Base-by-base conservation (phyloP, 2,888 invertebrate genomes). In the Tanypteryx hageni region DNA sequence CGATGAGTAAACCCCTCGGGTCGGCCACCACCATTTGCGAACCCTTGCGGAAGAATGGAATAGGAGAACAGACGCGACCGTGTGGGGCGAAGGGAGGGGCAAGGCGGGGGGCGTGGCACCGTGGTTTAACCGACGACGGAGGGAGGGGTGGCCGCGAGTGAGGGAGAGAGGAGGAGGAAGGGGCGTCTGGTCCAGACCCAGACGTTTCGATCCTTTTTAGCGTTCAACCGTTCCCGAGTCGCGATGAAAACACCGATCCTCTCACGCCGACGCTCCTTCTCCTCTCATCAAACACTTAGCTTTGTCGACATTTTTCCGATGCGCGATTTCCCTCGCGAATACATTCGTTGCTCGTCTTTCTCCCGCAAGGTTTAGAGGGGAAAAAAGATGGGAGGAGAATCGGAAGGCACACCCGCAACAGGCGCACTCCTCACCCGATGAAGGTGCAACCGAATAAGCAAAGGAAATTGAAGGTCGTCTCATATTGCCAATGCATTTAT, bases 171-270 rank as follows among this genome's bases (percentile, higher is more conserved):
- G 11, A 64, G 31, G 16, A 64, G 89, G 64, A 44, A 64, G 61
- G 64, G 89, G 64, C 64, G 89, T 89, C 89, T 89, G 89, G 89
- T 64, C 89, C 89, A 89, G 44, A 89, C 89, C 89, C 89, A 89
- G 89, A 89, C 89, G 89, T 89, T 89, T 89, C 89, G 89, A 89
- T 89, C 89, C 76, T 27, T 61, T 64, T 89, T 64, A 27, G 85
- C 85, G 59, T 86, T 86, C 85, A 89, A 64, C 89, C 64, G 89
- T 89, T 89, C 64, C 31, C 44, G 89, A 64, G 89, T 64, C 44
- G 64, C 89, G 61, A 89, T 89, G 64, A 64, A 89, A 76, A 76
- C 76, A 76, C 76, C 64, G 64, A 64, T 64, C 16, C 64, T 68
- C n/a, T 18, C 18, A 44, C 44, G n/a, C 18, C 76, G 22, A 44